phyloP scores from a whole-genome alignment of 2,113 vertebrate genomes.

The Corythoichthys intestinalis region DNA sequence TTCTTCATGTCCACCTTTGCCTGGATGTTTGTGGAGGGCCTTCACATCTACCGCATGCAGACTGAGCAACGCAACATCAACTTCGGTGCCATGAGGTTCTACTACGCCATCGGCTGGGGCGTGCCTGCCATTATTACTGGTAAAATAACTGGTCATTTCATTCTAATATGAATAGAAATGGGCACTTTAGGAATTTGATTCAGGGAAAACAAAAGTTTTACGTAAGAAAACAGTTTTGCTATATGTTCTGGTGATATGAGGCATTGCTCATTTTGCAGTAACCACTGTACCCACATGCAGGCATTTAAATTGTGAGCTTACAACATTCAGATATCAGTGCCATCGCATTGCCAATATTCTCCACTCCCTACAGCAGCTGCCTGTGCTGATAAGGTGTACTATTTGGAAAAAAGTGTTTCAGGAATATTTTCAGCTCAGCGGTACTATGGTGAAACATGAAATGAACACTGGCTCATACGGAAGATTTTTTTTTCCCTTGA shows the following conservation, averaged over 20 bases:
- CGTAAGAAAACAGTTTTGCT: neutral
- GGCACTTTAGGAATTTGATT: neutral
- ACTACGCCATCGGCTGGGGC: slow-evolving; percentile 95
- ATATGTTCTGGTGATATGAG: neutral
- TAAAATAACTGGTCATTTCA: slow-evolving; percentile 29
- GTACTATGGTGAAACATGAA: neutral
- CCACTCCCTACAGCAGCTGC: slow-evolving; percentile 19
- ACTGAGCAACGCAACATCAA: slow-evolving; percentile 92
- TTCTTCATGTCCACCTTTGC: slow-evolving; percentile 95
- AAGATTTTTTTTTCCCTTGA: slow-evolving; percentile 28
- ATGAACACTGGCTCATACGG: slow-evolving; percentile 12
- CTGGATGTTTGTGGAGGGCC: slow-evolving; percentile 93
- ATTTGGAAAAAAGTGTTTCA: slow-evolving; percentile 36
- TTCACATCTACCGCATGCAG: slow-evolving; percentile 97
- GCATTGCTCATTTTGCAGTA: neutral
- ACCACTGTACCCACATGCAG: neutral
- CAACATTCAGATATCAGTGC: neutral
- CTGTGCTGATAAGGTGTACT: slow-evolving; percentile 46
- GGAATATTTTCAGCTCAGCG: slow-evolving; percentile 49
- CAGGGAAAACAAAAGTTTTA: neutral
- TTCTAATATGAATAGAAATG: neutral
- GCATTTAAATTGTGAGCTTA: neutral
- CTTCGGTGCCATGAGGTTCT: slow-evolving; percentile 96
- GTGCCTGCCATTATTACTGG: slow-evolving; percentile 95
- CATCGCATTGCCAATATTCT: neutral